Conservation (phyloP, 2,797 vertebrate species). For the Gallirallus australis region DNA sequence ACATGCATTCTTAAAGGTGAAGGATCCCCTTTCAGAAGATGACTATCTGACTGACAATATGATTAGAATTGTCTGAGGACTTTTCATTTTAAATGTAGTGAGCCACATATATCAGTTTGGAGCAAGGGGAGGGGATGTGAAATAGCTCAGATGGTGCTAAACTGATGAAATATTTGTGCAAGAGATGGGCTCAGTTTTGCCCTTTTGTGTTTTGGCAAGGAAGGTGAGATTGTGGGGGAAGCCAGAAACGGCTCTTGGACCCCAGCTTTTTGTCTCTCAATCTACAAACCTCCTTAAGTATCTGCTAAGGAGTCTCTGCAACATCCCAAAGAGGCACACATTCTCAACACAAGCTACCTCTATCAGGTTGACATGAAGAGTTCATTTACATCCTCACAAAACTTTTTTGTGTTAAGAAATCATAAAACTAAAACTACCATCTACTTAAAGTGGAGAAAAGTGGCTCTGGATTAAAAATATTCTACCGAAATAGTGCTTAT, state of each 20-base stretch:
- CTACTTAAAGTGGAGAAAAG: not conserved
- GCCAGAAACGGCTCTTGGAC: not conserved
- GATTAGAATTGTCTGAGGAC: conserved; percentile 78
- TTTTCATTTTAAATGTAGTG: conserved; percentile 74
- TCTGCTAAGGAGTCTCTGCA: not conserved
- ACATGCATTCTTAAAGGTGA: conserved; percentile 80
- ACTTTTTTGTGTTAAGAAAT: not conserved
- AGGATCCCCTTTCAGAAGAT: conserved; percentile 78
- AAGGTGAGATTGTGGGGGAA: not conserved
- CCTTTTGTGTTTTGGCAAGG: not conserved
- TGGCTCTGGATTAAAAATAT: not conserved
- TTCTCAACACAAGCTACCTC: not conserved
- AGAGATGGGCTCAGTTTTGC: conserved; percentile 19
- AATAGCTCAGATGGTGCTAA: not conserved
- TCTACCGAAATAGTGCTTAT: not conserved
- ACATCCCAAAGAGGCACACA: not conserved
- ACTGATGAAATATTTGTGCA: conserved; percentile 49
- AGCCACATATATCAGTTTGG: conserved; percentile 46
- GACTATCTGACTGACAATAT: conserved; percentile 78
- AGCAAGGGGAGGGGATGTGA: conserved; percentile 46
- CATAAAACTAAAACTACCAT: accelerated
- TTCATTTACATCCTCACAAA: not conserved
- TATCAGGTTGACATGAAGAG: not conserved
- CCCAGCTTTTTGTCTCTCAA: not conserved
- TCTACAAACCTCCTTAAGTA: not conserved